A percentile compares a stretch with the other conserved stretches of the same genome.
Evolutionary conservation across 2,113 vertebrate genomes (phyloP).

Genomic region (Mesitornis unicolor): DNA sequence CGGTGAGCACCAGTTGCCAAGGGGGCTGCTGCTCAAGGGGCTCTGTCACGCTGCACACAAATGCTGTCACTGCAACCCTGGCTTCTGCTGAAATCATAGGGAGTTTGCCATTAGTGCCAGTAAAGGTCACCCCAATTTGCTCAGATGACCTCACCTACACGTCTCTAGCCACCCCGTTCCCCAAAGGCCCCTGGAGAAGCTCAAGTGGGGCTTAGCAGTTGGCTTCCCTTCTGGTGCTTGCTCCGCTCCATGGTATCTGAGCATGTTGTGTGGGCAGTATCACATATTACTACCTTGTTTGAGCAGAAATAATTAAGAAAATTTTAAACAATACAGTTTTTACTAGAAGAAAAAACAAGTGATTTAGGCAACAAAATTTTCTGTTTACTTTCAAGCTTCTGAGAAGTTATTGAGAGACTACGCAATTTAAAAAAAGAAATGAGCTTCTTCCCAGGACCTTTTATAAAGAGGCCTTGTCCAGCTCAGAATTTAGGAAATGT

Average conservation of each 20-base stretch:
- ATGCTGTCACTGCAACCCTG: neutral
- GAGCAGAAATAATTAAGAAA: neutral
- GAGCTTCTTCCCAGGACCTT: conserved; percentile 44
- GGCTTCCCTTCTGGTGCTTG: neutral
- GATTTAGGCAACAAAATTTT: neutral
- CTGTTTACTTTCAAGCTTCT: conserved; percentile 24
- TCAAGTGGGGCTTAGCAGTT: neutral
- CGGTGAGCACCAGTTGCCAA: neutral
- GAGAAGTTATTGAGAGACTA: conserved; percentile 23
- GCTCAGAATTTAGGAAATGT: conserved; percentile 47
- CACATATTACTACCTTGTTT: neutral
- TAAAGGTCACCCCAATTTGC: neutral
- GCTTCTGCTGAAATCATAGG: neutral
- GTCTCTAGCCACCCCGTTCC: neutral
- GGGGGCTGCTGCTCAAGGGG: neutral
- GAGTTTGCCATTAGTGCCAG: neutral
- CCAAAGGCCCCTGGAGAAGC: neutral
- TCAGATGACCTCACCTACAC: neutral
- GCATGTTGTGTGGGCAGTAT: neutral
- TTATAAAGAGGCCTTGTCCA: conserved; percentile 61
- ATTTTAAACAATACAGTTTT: neutral
- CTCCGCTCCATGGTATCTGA: neutral
- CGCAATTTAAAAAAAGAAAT: conserved; percentile 32
- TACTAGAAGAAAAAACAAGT: neutral
- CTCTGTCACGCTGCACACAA: neutral